These are phyloP conservation scores for Mugil cephalus DNA, from an alignment of 2,113 vertebrate genomes.

Conservation along the genomic window DNA sequence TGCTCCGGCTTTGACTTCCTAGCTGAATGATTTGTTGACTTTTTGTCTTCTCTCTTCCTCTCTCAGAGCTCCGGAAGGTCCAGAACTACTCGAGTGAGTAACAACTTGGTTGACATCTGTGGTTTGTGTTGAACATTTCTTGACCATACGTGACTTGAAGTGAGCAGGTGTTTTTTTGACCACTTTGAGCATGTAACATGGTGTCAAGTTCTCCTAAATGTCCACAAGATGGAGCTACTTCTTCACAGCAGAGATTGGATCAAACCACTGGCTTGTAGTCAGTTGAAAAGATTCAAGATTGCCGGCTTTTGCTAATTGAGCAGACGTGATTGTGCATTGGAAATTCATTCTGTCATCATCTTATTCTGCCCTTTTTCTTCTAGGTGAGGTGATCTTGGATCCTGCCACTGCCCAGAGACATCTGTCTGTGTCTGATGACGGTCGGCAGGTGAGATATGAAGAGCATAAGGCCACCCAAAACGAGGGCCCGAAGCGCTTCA, in stretches of 20 bases:
- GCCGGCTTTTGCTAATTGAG: too few species aligned
- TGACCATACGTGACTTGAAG: too few species aligned
- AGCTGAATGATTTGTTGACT: constrained; percentile 22
- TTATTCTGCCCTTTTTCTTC: background rate
- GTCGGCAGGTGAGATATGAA: constrained; percentile 81
- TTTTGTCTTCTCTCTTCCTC: constrained; percentile 1
- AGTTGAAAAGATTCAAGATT: background rate
- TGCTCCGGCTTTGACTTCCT: constrained; percentile 53
- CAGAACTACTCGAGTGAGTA: constrained; percentile 86
- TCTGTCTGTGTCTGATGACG: constrained; percentile 79
- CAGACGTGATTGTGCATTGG: background rate
- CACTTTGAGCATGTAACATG: background rate
- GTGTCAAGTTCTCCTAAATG: background rate
- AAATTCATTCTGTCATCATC: background rate
- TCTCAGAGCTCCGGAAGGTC: constrained; percentile 82
- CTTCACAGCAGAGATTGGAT: background rate
- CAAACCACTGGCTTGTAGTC: rapidly evolving
- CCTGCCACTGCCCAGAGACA: constrained; percentile 80
- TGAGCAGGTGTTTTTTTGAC: too few species aligned
- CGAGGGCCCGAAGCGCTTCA: constrained; percentile 78
- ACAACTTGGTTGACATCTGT: background rate
- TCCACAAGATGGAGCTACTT: constrained; percentile 46
- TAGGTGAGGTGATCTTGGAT: constrained; percentile 85
- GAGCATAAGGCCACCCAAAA: constrained; percentile 67
- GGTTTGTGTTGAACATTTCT: too few species aligned